Percentiles rank a stretch among this genome's conserved stretches.
Conservation (phyloP, 2,888 invertebrate species). For the Morpho deidamia region DNA sequence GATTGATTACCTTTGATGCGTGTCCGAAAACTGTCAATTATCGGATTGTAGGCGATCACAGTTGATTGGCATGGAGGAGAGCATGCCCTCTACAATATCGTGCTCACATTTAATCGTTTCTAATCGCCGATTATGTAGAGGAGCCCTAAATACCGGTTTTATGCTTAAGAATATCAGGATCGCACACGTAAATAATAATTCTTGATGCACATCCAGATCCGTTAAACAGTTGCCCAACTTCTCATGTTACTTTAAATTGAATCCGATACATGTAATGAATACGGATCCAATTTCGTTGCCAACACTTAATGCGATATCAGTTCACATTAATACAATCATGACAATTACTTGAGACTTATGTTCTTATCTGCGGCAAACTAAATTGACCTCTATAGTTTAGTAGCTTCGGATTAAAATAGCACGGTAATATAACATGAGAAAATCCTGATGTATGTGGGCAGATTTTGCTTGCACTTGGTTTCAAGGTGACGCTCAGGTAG, state of each 20-base stretch:
- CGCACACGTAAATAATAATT: no score
- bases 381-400: neutral
- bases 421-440: neutral
- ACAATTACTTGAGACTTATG: neutral
- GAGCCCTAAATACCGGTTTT: no score
- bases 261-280: conserved; percentile 6
- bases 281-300: conserved; percentile 7
- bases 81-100: no score
- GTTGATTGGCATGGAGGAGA: no score
- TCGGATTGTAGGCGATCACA: no score
- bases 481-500: conserved; percentile 26
- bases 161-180: no score
- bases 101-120: no score
- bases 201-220: neutral
- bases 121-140: no score
- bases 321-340: conserved; percentile 1
- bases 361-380: neutral
- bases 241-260: conserved; percentile 7
- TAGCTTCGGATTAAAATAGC: neutral
- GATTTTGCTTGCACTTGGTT: conserved; percentile 23
- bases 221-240: conserved; percentile 5
- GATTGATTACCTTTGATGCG: no score
- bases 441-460: conserved; percentile 4
- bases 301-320: conserved; percentile 3
- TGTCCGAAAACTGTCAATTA: no score